Conservation (phyloP, 2,797 vertebrate species). For the Tolypeutes matacus region DNA sequence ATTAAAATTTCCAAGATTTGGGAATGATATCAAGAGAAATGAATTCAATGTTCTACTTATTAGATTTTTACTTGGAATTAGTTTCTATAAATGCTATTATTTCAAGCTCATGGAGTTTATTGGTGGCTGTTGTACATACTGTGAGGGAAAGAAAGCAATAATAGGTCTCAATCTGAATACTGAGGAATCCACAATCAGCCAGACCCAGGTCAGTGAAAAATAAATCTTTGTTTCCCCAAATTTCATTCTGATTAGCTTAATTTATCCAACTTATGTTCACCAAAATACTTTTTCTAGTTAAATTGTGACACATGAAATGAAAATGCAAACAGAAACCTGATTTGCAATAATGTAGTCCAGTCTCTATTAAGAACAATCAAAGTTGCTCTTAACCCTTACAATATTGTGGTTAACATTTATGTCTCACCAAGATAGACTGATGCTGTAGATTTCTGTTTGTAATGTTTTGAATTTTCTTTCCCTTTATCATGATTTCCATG, state of each 20-base stretch:
- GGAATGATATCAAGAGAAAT: neutral
- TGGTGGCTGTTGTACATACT: neutral
- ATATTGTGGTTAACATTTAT: no score
- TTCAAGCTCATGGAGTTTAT: neutral
- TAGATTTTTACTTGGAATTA: neutral
- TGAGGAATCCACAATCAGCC: neutral
- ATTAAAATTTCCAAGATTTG: neutral
- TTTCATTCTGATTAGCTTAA: neutral
- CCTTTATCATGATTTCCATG: neutral
- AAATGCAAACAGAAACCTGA: neutral
- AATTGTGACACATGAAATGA: neutral
- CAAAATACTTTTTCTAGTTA: neutral
- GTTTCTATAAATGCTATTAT: neutral
- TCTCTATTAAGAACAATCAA: neutral
- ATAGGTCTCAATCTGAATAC: neutral
- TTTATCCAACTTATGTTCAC: neutral
- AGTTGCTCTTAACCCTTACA: no score
- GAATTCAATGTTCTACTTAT: accelerated
- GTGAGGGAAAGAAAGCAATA: neutral
- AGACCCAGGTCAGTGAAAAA: neutral
- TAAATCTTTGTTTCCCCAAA: neutral
- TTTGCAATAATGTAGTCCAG: neutral
- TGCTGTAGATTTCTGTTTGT: neutral
- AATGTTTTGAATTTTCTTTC: neutral
- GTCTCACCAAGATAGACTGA: no score